A percentile compares a stretch with the other conserved stretches of the same genome.
phyloP scores from a whole-genome alignment of 2,113 vertebrate genomes.

The Cygnus atratus region DNA sequence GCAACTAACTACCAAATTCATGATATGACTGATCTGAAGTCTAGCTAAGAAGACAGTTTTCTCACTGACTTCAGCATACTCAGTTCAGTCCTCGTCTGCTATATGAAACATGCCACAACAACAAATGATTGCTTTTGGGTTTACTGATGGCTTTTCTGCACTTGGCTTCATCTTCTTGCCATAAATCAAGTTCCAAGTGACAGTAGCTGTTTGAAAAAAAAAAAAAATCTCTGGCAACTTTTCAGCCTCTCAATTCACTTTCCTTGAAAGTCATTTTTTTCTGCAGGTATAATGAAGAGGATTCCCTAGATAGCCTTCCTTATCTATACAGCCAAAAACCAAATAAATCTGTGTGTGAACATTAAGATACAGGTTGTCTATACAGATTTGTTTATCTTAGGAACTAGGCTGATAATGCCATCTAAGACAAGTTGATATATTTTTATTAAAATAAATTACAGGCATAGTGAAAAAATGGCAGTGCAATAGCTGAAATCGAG shows the following conservation, averaged over 20 bases:
- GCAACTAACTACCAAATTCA: not conserved
- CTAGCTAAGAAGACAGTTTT: not conserved
- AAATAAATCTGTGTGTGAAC: conserved; percentile 50
- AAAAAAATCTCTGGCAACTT: not conserved
- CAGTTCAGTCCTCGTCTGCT: not conserved
- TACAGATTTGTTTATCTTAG: conserved; percentile 57
- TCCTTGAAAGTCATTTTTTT: conserved; percentile 34
- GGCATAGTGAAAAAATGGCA: not conserved
- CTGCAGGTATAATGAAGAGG: conserved; percentile 31
- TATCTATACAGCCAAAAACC: conserved; percentile 30
- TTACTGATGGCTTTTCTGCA: conserved; percentile 45
- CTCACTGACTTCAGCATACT: not conserved
- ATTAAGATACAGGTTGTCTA: conserved; percentile 19
- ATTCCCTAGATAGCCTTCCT: conserved; percentile 28
- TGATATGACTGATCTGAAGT: not conserved
- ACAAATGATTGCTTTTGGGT: conserved; percentile 34
- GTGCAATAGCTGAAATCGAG: not conserved
- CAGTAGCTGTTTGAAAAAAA: not conserved
- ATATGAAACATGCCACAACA: not conserved
- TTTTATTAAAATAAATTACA: conserved; percentile 57
- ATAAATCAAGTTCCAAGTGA: conserved; percentile 47
- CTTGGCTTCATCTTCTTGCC: conserved; percentile 7
- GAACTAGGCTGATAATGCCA: conserved; percentile 32
- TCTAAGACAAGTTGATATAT: conserved; percentile 36
- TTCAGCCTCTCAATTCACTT: not conserved